Evolutionary conservation across 2,888 invertebrate genomes (phyloP).

Genomic region (Mesoligia furuncula): DNA sequence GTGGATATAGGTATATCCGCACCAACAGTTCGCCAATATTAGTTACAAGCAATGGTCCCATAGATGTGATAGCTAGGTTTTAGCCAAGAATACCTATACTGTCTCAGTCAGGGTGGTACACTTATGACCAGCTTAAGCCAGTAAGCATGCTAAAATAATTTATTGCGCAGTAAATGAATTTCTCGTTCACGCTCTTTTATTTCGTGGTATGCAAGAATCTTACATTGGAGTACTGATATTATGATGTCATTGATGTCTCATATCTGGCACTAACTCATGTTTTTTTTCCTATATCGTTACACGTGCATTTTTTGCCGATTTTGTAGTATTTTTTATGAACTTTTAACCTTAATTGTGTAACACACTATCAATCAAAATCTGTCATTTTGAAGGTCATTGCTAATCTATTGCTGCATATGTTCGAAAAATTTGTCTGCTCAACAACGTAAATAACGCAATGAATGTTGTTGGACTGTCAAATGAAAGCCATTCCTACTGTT

Average conservation of each 20-base stretch:
- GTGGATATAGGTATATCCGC: background rate
- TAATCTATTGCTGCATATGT: background rate
- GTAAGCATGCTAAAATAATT: conserved; percentile 1
- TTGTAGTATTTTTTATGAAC: background rate
- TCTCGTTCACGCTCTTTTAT: conserved; percentile 35
- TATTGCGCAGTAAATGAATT: conserved; percentile 10
- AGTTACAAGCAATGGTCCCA: background rate
- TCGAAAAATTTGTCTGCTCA: background rate
- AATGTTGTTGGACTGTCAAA: background rate
- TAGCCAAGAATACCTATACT: background rate
- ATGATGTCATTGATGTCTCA: background rate
- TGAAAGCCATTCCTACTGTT: background rate
- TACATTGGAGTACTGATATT: background rate
- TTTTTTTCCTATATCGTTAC: background rate
- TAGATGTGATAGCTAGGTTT: background rate
- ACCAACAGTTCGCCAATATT: background rate
- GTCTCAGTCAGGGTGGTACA: background rate
- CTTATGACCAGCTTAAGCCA: background rate
- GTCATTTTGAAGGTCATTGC: too few relatives aligned
- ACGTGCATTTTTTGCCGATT: background rate
- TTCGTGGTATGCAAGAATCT: conserved; percentile 18
- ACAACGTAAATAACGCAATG: background rate
- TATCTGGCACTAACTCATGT: background rate
- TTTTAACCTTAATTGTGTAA: background rate
- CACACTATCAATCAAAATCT: background rate